Conservation (phyloP, 1,140 invertebrate genomes). For the Drosophila dunni region DNA sequence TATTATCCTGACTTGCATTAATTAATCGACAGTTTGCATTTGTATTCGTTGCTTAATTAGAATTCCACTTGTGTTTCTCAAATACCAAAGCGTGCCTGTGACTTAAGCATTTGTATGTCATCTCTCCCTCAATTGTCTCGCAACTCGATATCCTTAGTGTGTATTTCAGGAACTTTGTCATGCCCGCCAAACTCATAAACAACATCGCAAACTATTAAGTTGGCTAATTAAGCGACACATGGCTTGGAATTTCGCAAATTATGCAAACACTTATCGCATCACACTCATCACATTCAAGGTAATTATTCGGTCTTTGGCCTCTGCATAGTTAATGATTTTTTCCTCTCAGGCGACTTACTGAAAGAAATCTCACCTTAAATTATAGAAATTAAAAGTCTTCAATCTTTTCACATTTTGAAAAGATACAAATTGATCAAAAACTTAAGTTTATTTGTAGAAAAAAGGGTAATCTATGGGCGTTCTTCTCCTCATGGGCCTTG, state of each 20-base stretch:
- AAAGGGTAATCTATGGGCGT: too few species aligned
- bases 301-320: background rate
- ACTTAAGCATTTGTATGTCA: slow-evolving; percentile 36
- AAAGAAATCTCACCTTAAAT: background rate
- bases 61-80: slow-evolving; percentile 53
- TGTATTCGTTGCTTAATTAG: slow-evolving; percentile 71
- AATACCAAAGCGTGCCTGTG: slow-evolving; percentile 40
- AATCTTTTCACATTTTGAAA: background rate
- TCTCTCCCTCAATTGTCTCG: background rate
- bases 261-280: slow-evolving; percentile 67
- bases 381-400: background rate
- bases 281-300: slow-evolving; percentile 31
- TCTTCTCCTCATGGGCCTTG: too few species aligned
- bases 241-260: slow-evolving; percentile 53
- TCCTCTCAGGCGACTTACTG: background rate
- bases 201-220: slow-evolving; percentile 78
- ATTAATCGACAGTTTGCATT: slow-evolving; percentile 63
- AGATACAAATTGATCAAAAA: too few species aligned
- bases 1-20: slow-evolving; percentile 38
- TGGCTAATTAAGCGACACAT: slow-evolving; percentile 73
- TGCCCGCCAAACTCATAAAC: slow-evolving; percentile 56
- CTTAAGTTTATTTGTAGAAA: too few species aligned
- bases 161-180: slow-evolving; percentile 40
- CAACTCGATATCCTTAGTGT: slow-evolving; percentile 3
- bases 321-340: slow-evolving; percentile 56